Base-by-base conservation (phyloP, 2,113 vertebrate species). In the Periophthalmus modestus region DNA sequence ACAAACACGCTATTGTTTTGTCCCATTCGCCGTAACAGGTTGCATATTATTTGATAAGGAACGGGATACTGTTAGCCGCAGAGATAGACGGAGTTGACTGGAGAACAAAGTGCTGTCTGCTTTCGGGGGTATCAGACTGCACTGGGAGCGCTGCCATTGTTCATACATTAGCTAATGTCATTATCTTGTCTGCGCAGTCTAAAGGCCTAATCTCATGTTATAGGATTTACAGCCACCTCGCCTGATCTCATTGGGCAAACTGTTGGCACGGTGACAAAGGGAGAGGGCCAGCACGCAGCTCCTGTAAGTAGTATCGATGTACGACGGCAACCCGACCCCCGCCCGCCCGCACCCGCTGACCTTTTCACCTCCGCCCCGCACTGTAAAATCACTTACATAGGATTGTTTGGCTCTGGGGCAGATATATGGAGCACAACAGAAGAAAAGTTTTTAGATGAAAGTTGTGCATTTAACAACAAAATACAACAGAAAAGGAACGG, bases 131-230 rank as follows among this genome's bases (percentile, higher is more conserved):
- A 88, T 87, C 90, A 80, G 77, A 83, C 85, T 82, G 75, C 84
- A 83, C 85, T 86, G 82, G 69, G 81, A 76, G 85, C 70, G 88
- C 70, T 87, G 78, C 83, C 80, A 87, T 89, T 87, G 78, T 87
- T 87, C 84, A 83, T 87, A 89, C 89, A 91, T 92, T 89, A 91
- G 91, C 90, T 93, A 91, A 94, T 92, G 91, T 85, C 90, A 91
- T 92, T 93, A 91, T 87, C 87, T 88, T 91, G 88, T 91, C 89
- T 87, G 87, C 83, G 82, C 88, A 91, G 91, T 91, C 86, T 86
- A 89, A 91, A 80, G 88, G 86, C 79, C 82, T 92, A 90, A 92
- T 93, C 89, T 92, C 85, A 82, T 89, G 82, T 92, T 92, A 93
- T 90, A 89, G 92, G 93, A 93, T 93, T 93, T 89, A 77, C 89